Evolutionary conservation across 2,888 invertebrate genomes (phyloP).

Genomic region (Cryptus viduatorius): DNA sequence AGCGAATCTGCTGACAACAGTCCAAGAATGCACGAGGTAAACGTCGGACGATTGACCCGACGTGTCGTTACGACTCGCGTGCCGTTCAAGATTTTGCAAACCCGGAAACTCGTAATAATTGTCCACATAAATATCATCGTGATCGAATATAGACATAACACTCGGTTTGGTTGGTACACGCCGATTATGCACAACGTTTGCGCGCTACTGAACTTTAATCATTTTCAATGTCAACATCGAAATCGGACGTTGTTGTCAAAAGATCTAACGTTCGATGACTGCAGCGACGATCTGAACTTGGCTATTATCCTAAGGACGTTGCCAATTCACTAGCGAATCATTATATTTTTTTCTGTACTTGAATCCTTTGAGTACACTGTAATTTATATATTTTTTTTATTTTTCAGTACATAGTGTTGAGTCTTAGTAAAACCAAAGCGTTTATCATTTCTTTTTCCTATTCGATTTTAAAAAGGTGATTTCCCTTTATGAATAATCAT

Average conservation of each 20-base stretch:
- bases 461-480: no score
- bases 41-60: slow-evolving; percentile 12
- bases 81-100: not conserved
- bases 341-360: no score
- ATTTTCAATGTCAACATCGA: not conserved
- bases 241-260: not conserved
- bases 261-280: not conserved
- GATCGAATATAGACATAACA: slow-evolving; percentile 52
- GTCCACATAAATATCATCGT: slow-evolving; percentile 36
- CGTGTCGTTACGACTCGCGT: slow-evolving; percentile 24
- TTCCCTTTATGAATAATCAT: no score
- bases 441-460: no score
- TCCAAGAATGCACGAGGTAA: slow-evolving; percentile 34
- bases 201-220: not conserved
- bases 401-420: no score
- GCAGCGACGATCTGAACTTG: not conserved
- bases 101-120: slow-evolving; percentile 58
- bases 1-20: slow-evolving; percentile 64
- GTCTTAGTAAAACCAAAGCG: no score
- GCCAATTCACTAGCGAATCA: not conserved
- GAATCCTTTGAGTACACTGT: no score
- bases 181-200: not conserved
- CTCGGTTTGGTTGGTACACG: not conserved
- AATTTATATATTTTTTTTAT: no score
- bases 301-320: not conserved